These are phyloP conservation scores for Myioborus miniatus DNA, from an alignment of 2,797 vertebrate species.

Conservation along the genomic window DNA sequence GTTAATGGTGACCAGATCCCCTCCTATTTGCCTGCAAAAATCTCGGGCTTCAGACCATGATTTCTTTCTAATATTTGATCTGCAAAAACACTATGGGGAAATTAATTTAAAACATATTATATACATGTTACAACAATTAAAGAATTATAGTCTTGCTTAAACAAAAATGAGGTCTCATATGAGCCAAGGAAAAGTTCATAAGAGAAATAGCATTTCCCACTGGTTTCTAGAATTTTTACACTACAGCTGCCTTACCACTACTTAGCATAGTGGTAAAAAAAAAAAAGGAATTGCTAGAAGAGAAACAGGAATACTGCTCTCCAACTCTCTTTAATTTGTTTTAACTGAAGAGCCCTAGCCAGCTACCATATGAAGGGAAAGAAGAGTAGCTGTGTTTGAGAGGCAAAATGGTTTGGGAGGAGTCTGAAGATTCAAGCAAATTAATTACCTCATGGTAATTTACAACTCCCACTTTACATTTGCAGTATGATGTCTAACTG, in stretches of 20 bases:
- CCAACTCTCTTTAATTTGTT: neutral
- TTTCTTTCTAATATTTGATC: conserved; percentile 73
- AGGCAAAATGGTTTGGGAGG: neutral
- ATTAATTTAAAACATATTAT: neutral
- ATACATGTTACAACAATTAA: neutral
- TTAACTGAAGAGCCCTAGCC: neutral
- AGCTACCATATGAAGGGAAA: neutral
- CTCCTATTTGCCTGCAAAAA: conserved; percentile 87
- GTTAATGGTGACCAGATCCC: conserved; percentile 84
- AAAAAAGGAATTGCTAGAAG: neutral
- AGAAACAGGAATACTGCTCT: neutral
- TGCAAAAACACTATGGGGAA: conserved; percentile 62
- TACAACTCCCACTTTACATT: neutral
- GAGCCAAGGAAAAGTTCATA: neutral
- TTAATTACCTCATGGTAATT: neutral
- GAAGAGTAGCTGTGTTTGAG: neutral
- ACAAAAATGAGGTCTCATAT: neutral
- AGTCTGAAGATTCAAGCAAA: neutral
- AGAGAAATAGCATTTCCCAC: neutral
- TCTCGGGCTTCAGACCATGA: conserved; percentile 85
- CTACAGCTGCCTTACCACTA: neutral
- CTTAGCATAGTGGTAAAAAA: neutral
- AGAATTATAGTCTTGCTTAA: neutral
- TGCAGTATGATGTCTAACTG: neutral
- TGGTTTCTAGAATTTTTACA: neutral